Evolutionary conservation across 2,888 invertebrate genomes (phyloP).

Genomic region (Mimachlamys varia): DNA sequence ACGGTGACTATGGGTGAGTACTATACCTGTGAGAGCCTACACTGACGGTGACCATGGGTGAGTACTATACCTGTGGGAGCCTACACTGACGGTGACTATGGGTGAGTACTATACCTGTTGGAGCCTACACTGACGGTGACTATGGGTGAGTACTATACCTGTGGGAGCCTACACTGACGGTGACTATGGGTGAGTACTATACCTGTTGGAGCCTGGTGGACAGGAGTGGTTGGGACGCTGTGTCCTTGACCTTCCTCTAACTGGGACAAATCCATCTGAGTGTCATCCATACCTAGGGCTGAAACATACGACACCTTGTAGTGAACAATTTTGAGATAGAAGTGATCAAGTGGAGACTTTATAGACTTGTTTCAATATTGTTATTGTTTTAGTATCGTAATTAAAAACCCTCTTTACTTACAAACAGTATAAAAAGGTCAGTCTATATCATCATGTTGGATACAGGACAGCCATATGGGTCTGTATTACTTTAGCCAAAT

Average conservation of each 20-base stretch:
- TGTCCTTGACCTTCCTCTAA: slow-evolving; percentile 86
- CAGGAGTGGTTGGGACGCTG: slow-evolving; percentile 86
- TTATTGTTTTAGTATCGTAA: too few relatives aligned
- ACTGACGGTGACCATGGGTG: slow-evolving; percentile 81
- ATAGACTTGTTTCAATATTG: too few relatives aligned
- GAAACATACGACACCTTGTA: slow-evolving; percentile 16
- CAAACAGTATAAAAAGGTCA: too few relatives aligned
- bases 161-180: slow-evolving; percentile 5
- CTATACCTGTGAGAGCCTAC: slow-evolving; percentile 20
- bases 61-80: too few relatives aligned
- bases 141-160: not conserved
- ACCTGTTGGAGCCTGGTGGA: slow-evolving; percentile 47
- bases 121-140: not conserved
- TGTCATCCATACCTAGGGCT: slow-evolving; percentile 86
- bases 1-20: too few relatives aligned
- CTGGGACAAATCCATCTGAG: slow-evolving; percentile 88
- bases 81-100: too few relatives aligned
- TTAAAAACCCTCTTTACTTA: too few relatives aligned
- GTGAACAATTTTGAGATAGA: too few relatives aligned
- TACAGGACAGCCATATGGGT: too few relatives aligned
- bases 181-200: not conserved
- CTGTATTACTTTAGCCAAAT: too few relatives aligned
- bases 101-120: not conserved
- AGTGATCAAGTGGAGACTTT: too few relatives aligned
- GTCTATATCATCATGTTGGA: too few relatives aligned